Percentiles rank a stretch among this genome's conserved stretches.
These are phyloP conservation scores for Echiichthys vipera DNA, from an alignment of 2,797 vertebrate genomes.

Conservation along the genomic window DNA sequence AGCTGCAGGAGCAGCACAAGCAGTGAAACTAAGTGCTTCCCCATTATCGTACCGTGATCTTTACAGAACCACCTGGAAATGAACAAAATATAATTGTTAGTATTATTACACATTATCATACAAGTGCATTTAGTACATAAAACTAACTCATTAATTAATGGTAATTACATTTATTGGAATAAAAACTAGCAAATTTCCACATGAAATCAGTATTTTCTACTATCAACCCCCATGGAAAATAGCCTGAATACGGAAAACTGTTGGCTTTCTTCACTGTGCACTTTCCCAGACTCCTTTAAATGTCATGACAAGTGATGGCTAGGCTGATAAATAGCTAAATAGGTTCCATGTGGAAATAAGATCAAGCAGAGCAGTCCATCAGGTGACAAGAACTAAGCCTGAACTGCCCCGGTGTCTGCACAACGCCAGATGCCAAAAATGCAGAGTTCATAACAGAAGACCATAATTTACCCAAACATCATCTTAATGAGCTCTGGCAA, in stretches of 20 bases:
- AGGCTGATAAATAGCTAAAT: constrained; percentile 60
- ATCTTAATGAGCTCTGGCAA: constrained; percentile 18
- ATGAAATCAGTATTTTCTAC: background rate
- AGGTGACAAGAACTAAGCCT: constrained; percentile 46
- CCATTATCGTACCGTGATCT: constrained; percentile 89
- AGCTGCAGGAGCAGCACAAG: constrained; percentile 86
- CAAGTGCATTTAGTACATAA: background rate
- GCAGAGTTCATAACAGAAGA: constrained; percentile 27
- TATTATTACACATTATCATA: background rate
- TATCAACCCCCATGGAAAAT: background rate
- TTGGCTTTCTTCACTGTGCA: constrained; percentile 21
- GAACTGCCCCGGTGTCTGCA: constrained; percentile 44
- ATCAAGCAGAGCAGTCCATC: constrained; percentile 53
- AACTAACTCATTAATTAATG: too few species aligned
- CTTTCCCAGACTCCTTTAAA: constrained; percentile 44
- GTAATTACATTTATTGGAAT: background rate
- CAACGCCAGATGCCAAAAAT: constrained; percentile 40
- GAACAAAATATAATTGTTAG: constrained; percentile 35
- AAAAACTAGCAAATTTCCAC: background rate
- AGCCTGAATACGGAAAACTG: background rate
- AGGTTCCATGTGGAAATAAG: constrained; percentile 59
- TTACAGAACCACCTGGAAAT: constrained; percentile 86
- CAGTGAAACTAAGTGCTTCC: constrained; percentile 85
- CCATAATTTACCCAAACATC: constrained; percentile 34
- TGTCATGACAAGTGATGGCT: constrained; percentile 47